Percentiles rank a stretch among this genome's conserved stretches.
Conservation (phyloP, 2,113 vertebrate genomes). For the Enhydra lutris region DNA sequence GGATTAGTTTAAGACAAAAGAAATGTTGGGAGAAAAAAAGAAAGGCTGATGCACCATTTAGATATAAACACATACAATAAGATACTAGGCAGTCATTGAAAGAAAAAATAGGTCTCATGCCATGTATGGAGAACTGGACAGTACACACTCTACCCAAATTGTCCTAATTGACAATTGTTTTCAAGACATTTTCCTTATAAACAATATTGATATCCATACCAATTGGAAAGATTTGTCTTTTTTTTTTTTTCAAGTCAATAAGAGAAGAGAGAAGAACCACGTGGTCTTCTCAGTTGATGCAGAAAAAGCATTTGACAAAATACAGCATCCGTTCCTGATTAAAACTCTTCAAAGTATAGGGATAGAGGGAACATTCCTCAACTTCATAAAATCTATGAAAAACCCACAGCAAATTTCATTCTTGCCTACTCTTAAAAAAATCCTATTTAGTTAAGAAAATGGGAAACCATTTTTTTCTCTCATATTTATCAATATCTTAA, state of each 20-base stretch:
- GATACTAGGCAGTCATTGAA: neutral
- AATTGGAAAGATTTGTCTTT: neutral
- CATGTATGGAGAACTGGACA: accelerated
- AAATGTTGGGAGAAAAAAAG: neutral
- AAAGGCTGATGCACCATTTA: neutral
- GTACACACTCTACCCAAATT: neutral
- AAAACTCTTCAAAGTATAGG: too few species aligned
- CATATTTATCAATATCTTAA: neutral
- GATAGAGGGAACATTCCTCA: too few species aligned
- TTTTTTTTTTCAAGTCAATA: neutral
- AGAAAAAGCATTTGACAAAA: too few species aligned
- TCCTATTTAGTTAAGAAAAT: constrained; percentile 14
- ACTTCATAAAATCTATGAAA: too few species aligned
- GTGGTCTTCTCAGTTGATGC: too few species aligned
- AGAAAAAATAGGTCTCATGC: too few species aligned
- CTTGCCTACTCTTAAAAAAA: neutral
- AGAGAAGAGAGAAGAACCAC: too few species aligned
- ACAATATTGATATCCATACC: neutral
- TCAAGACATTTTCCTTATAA: neutral
- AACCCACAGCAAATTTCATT: too few species aligned
- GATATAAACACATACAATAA: neutral
- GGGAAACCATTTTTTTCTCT: neutral
- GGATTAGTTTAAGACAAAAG: neutral
- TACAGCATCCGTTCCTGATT: too few species aligned
- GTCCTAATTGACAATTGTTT: neutral